Evolutionary conservation across 2,797 vertebrate genomes (phyloP), one percentile per base, ranked within the genome.

Genomic region (Parotocinclus haroldoi): DNA sequence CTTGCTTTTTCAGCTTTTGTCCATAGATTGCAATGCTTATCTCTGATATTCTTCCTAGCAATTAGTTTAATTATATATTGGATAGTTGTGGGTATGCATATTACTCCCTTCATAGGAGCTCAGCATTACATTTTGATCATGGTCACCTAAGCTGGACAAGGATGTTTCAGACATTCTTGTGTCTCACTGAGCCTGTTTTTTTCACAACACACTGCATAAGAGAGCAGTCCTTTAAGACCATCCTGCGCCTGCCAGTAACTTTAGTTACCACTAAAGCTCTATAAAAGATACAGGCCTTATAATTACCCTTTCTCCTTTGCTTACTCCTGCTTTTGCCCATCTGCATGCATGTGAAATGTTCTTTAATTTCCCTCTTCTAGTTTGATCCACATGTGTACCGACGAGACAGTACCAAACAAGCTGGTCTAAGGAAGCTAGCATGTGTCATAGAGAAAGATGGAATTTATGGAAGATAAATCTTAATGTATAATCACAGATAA

Each of bases 221-320:
- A 44, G 18, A 19, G 54, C 68, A 71, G 76, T 77, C 80, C 79
- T 76, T 79, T 70, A 59, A 6, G 63, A 50, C 65, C 63, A 16
- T 71, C 61, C 54, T 68, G 49, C 40, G 45, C 68, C 75, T 75
- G 60, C 66, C 70, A 65, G 73, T n/a, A n/a, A n/a, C n/a, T n/a
- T n/a, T 77, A 60, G 69, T 74, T 76, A 79, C 76, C 75, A 56
- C 79, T 80, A 73, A 78, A 63, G 67, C 74, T 69, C 77, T 66
- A 79, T 83, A 80, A 81, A 79, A 80, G 72, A 79, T 59, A 75
- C 63, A 46, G 73, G 69, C 57, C 78, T 79, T 81, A 66, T 83
- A 83, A 83, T 81, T 81, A 80, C 52, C 58, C 70, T 60, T 76
- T 59, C 68, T 70, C 49, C 59, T 64, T 13, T 18, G 39, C 57